These are phyloP conservation scores for Coryphaenoides rupestris DNA, from an alignment of 2,113 vertebrate species.

Conservation along the genomic window DNA sequence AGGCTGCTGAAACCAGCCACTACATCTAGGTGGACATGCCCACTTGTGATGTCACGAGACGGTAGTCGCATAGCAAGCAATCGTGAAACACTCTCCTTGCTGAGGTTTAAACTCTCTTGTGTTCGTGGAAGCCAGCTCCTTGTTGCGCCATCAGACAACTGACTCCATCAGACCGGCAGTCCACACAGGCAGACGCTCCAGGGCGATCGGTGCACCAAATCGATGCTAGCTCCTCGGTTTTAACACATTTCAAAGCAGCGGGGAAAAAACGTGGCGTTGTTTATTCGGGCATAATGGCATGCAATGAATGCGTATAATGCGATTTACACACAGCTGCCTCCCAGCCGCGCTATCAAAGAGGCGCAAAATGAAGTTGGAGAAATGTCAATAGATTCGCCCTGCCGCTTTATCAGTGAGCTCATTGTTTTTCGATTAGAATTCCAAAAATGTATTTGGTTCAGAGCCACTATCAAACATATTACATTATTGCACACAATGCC, in stretches of 20 bases:
- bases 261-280: constrained; percentile 9
- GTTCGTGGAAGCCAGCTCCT: constrained; percentile 34
- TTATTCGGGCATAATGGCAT: constrained; percentile 43
- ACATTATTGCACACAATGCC: too few relatives aligned
- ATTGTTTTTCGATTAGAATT: neutral
- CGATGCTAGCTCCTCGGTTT: constrained; percentile 50
- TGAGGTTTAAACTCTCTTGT: too few relatives aligned
- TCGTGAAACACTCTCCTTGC: too few relatives aligned
- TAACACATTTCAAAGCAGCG: constrained; percentile 46
- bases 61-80: too few relatives aligned
- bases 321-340: constrained; percentile 30
- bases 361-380: neutral
- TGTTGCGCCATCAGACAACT: constrained; percentile 34
- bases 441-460: neutral
- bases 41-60: too few relatives aligned
- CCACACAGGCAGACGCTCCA: constrained; percentile 38
- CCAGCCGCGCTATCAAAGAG: constrained; percentile 21
- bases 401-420: neutral
- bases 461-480: neutral
- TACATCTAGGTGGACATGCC: too few relatives aligned
- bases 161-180: constrained; percentile 25
- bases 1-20: too few relatives aligned
- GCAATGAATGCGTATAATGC: constrained; percentile 31
- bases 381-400: neutral
- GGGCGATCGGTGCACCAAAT: constrained; percentile 48